Conservation (phyloP, 2,113 vertebrate genomes). For the Hucho hucho region DNA sequence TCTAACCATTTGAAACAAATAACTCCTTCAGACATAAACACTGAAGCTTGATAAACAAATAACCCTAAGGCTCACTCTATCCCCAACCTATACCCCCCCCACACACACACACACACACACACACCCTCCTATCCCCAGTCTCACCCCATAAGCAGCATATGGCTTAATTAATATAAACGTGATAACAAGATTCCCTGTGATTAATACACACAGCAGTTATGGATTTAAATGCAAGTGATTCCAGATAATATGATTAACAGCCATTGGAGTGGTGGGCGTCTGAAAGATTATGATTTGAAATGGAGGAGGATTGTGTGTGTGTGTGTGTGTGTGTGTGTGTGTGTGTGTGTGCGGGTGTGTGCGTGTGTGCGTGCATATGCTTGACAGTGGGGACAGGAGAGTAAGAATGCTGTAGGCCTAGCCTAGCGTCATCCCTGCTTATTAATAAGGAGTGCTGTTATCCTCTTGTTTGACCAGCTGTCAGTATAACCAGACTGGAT, state of each 20-base stretch:
- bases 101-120: too few species aligned
- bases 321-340: too few species aligned
- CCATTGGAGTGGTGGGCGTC: too few species aligned
- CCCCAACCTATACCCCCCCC: too few species aligned
- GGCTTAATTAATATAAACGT: constrained; percentile 75
- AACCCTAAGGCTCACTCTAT: background rate
- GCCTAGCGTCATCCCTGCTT: too few species aligned
- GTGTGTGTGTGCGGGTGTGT: too few species aligned
- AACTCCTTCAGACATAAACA: background rate
- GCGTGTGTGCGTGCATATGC: too few species aligned
- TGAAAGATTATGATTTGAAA: too few species aligned
- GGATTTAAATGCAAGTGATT: constrained; percentile 74
- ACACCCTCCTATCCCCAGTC: constrained; percentile 29
- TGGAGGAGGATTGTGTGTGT: too few species aligned
- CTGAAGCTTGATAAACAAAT: background rate
- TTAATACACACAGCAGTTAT: constrained; percentile 77
- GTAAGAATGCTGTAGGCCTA: too few species aligned
- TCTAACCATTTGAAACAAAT: background rate
- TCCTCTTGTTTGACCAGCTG: constrained; percentile 53
- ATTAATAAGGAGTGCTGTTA: constrained; percentile 47
- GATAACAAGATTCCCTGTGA: constrained; percentile 75
- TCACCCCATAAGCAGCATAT: constrained; percentile 66
- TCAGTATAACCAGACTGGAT: constrained; percentile 27
- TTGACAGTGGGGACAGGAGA: too few species aligned
- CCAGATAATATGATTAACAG: constrained; percentile 70